Conservation (phyloP, 2,113 vertebrate species). For the Chlamydotis undulata region DNA sequence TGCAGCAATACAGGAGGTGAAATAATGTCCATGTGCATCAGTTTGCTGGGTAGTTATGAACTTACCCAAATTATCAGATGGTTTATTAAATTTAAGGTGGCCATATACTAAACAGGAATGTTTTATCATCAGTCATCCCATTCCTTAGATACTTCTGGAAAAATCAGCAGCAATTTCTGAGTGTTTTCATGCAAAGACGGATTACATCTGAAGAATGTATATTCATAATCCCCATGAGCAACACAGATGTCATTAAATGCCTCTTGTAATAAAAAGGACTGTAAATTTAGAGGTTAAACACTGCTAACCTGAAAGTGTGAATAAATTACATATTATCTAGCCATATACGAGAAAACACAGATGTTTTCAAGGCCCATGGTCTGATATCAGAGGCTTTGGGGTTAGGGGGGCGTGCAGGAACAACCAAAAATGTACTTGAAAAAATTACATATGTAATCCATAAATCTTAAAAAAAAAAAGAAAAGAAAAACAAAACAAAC, state of each 20-base stretch:
- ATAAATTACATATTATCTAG: neutral
- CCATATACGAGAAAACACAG: neutral
- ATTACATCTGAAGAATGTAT: neutral
- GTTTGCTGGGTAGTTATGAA: constrained; percentile 7
- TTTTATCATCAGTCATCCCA: neutral
- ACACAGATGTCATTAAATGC: neutral
- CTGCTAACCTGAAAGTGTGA: neutral
- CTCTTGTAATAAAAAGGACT: neutral
- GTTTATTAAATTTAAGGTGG: neutral
- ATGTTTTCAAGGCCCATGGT: neutral
- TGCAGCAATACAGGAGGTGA: neutral
- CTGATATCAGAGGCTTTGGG: neutral
- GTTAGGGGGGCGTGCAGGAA: too few relatives aligned
- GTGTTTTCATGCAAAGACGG: neutral
- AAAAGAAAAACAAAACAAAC: neutral
- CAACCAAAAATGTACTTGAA: neutral
- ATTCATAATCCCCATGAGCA: neutral
- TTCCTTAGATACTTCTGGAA: neutral
- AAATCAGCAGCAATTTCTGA: neutral
- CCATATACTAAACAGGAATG: neutral
- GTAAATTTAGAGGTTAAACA: neutral
- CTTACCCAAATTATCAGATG: neutral
- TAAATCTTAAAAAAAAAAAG: neutral
- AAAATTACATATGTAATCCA: neutral
- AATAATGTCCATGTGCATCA: neutral